These are phyloP conservation scores for Megalops cyprinoides DNA, from an alignment of 2,797 vertebrate genomes.

Conservation along the genomic window DNA sequence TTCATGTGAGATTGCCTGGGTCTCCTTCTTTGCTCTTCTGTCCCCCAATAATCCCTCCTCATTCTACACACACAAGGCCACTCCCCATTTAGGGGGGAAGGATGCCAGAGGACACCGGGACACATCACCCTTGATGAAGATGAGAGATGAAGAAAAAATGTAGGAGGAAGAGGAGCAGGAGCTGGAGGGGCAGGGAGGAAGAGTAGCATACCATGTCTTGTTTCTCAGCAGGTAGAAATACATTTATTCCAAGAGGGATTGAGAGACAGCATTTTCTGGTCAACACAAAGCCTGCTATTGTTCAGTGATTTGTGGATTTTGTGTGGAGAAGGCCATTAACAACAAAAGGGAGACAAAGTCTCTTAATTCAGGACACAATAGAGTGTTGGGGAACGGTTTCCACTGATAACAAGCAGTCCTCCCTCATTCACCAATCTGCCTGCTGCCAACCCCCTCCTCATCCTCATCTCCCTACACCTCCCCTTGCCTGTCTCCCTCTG, in stretches of 20 bases:
- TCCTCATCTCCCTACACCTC: conserved; percentile 22
- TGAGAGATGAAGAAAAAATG: neutral
- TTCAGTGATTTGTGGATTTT: neutral
- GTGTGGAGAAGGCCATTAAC: conserved; percentile 38
- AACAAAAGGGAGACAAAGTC: conserved; percentile 43
- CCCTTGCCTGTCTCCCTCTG: no score
- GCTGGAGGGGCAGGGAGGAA: conserved; percentile 7
- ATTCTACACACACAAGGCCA: neutral
- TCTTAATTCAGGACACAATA: conserved; percentile 40
- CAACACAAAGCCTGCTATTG: conserved; percentile 11
- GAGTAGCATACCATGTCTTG: neutral
- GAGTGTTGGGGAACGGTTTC: conserved; percentile 14
- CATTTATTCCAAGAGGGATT: neutral
- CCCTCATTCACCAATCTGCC: conserved; percentile 36
- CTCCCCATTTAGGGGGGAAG: neutral
- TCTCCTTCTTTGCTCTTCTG: conserved; percentile 24
- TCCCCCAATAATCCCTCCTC: conserved; percentile 25
- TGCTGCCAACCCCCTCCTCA: neutral
- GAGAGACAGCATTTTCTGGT: neutral
- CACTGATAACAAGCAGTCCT: conserved; percentile 33
- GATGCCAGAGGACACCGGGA: conserved; percentile 17
- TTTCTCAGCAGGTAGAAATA: neutral
- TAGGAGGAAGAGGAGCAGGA: neutral
- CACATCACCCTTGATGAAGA: conserved; percentile 19
- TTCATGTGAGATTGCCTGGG: conserved; percentile 33